Conservation (phyloP, 2,113 vertebrate genomes). For the Cygnus atratus region DNA sequence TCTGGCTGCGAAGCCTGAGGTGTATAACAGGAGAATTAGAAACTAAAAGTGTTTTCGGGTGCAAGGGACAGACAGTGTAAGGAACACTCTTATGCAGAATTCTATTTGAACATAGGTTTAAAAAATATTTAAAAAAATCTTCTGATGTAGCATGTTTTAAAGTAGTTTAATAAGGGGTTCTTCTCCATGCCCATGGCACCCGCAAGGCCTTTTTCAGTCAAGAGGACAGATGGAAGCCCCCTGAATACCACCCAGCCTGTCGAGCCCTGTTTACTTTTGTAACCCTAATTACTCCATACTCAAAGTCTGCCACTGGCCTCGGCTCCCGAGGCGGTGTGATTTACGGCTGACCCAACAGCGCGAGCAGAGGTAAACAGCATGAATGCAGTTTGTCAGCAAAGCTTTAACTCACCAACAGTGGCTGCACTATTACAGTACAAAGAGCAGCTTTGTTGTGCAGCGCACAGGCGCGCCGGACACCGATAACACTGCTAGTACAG, state of each 20-base stretch:
- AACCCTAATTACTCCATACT: background rate
- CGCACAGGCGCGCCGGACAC: rapidly evolving
- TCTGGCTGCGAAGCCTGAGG: conserved; percentile 94
- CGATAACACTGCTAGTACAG: background rate
- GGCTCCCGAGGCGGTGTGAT: background rate
- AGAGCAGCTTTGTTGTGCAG: background rate
- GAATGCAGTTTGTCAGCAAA: background rate
- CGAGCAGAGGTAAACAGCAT: background rate
- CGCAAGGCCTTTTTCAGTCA: background rate
- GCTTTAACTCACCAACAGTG: background rate
- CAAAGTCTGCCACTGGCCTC: background rate
- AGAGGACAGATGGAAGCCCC: background rate
- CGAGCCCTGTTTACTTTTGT: background rate
- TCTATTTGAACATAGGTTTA: background rate
- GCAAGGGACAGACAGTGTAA: background rate
- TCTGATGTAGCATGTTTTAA: background rate
- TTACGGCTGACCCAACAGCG: background rate
- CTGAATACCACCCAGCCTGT: background rate
- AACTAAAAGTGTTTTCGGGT: background rate
- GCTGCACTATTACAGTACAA: background rate
- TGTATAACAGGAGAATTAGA: background rate
- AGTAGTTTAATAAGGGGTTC: rapidly evolving
- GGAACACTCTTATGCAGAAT: background rate
- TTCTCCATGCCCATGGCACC: background rate
- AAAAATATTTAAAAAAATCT: background rate